These are phyloP conservation scores for Sebastiscus albofasciatus DNA, from an alignment of 2,797 vertebrate genomes.

Conservation along the genomic window DNA sequence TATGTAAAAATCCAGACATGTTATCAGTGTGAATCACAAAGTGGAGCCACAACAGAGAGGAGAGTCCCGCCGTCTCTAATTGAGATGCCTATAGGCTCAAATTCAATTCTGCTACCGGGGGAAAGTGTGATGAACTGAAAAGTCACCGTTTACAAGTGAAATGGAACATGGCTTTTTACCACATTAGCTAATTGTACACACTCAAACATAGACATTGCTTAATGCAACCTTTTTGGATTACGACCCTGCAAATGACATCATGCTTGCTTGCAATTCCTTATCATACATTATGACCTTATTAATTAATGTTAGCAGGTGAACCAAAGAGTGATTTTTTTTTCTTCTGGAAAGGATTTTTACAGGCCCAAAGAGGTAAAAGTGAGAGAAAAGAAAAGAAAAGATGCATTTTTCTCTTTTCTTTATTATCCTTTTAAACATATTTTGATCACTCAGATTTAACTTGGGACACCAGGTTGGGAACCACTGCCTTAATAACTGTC, in stretches of 20 bases:
- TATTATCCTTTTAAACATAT: not conserved
- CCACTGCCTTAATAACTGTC: not conserved
- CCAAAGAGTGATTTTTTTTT: not conserved
- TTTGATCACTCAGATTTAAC: not conserved
- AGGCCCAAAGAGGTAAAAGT: not conserved
- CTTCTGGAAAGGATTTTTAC: not conserved
- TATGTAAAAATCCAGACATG: conserved; percentile 4
- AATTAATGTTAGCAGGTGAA: not conserved
- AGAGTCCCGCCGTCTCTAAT: not conserved
- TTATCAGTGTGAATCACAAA: conserved; percentile 5
- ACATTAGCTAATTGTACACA: not conserved
- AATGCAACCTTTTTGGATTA: not conserved
- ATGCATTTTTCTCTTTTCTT: not conserved
- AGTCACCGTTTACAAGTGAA: not conserved
- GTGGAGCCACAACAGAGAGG: not conserved
- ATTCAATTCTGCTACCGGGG: not conserved
- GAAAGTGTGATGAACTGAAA: conserved; percentile 2
- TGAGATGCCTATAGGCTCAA: not conserved
- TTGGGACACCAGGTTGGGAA: not conserved
- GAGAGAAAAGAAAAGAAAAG: too few relatives aligned
- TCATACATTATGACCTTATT: not conserved
- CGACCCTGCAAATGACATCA: not conserved
- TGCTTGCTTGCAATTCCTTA: not conserved
- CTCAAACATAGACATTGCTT: not conserved
- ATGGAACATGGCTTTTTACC: not conserved